Base-by-base conservation (phyloP, 2,888 invertebrate species). In the Agriopis leucophaearia region DNA sequence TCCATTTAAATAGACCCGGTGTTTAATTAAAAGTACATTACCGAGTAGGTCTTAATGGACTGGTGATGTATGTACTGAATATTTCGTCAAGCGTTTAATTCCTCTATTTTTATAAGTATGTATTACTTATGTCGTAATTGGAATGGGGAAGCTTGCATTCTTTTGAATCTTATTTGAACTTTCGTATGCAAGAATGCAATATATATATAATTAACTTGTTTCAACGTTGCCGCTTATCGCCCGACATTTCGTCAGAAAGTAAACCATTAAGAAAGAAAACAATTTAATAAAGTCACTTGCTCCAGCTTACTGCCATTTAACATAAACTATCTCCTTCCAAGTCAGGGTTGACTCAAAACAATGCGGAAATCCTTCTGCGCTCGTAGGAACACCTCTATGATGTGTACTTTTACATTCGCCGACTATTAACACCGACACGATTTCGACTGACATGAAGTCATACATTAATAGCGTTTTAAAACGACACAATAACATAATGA, bases 41-140 rank as follows among this genome's bases (percentile, higher is more conserved):
- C 7, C n/a, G 38, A 40, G 65, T 36, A 74, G 84, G 55, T 81
- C 86, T 78, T 51, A 10, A 40, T 74, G 77, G 2, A 66, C 48
- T 87, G 82, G 62, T 63, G 54, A 59, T 47, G 16, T 58, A 86
- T 60, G 50, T 54, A 61, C 75, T 71, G 15, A 51, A 63, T 66
- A 79, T 81, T 82, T 81, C 79, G 76, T 80, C 75, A 81, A 78
- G 71, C 72, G 64, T 76, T 78, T 78, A 81, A 83, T 84, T 38
- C 69, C 74, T 76, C 73, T 73, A 74, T 75, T 76, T 75, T 69
- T 50, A 48, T 18, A 48, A 12, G 8, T 1, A 45, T 36, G 8
- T 1, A 45, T 36, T n/a, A 45, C 42, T 13, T 42, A 13, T 47
- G 8, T 47, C 16, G 47, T 38, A 47, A 58, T 58, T 58, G 38